Evolutionary conservation across 2,888 invertebrate genomes (phyloP), one percentile per base, ranked within the genome.

Genomic region (Leptinotarsa tumamoca): DNA sequence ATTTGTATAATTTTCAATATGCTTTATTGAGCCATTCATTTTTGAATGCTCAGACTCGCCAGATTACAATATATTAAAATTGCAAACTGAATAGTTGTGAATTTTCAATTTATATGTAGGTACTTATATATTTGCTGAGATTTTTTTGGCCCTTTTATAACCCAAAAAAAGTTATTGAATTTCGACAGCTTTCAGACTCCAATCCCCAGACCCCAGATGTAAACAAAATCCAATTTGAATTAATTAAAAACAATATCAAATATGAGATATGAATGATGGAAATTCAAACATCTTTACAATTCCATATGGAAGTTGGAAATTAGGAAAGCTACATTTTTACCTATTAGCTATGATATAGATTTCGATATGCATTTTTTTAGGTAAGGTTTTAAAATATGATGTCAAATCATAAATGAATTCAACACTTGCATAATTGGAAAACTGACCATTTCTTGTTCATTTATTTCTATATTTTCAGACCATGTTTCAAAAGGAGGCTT

Each of bases 401-500:
- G 14, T 52, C 4, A 52, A 52, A 17, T 52, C 52, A 52, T 15
- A 5, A 17, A 52, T 52, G 4, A 3, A 43, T 10, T 43, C 7
- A 43, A 43, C 3, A 43, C 10, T 10, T 43, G 33, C 33, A 10
- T 33, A 33, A 10, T 43, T 43, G 10, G 10, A 43, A 43, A 43
- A 43, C 43, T 43, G 43, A 2, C 43, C 0, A 10, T 43, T 10
- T 43, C 43, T 2, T 3, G 43, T 43, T 0, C 43, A 43, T 43
- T 43, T 0, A 10, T 10, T 43, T 10, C 43, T 10, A 18, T 63
- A 21, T 17, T 76, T 72, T 73, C 68, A 76, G 75, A 67, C 52
- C 49, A 27, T 58, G 21, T 56, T 63, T 54, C 17, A 75, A 71
- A 61, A 75, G 23, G 15, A 71, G 71, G 68, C 33, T 52, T 61